A percentile compares a stretch with the other conserved stretches of the same genome.
Conservation (phyloP, 2,797 vertebrate genomes). For the Catostomus latipinnis region DNA sequence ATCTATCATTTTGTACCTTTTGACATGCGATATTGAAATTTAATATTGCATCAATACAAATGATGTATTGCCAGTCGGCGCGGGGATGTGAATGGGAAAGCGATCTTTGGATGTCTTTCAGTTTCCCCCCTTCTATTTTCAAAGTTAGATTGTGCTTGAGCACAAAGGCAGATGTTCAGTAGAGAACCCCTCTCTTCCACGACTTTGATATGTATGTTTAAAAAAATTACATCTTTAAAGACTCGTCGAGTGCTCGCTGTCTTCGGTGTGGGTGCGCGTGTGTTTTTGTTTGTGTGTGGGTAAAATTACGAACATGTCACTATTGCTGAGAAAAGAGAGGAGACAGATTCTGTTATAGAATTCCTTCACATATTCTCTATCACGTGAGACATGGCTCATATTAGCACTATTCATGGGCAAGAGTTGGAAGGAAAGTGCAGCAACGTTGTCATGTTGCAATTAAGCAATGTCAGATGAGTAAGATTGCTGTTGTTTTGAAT, state of each 20-base stretch:
- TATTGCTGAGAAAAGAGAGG: constrained; percentile 42
- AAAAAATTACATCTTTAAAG: constrained; percentile 79
- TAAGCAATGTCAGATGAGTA: no score
- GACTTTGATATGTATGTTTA: constrained; percentile 80
- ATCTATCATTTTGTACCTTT: constrained; percentile 89
- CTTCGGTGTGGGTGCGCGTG: constrained; percentile 47
- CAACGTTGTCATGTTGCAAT: neutral
- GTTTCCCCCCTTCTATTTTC: constrained; percentile 56
- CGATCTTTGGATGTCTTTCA: constrained; percentile 70
- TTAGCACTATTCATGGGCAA: constrained; percentile 6
- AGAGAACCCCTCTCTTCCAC: constrained; percentile 68
- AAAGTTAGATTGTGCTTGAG: constrained; percentile 74
- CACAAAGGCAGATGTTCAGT: constrained; percentile 70
- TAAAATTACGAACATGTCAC: constrained; percentile 37
- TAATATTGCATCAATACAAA: constrained; percentile 88
- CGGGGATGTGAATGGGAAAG: constrained; percentile 76
- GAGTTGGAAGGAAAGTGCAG: neutral
- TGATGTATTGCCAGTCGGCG: constrained; percentile 81
- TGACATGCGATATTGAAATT: constrained; percentile 88
- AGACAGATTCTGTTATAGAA: constrained; percentile 30
- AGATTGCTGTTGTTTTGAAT: no score
- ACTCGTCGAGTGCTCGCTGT: constrained; percentile 68
- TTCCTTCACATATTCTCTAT: constrained; percentile 43
- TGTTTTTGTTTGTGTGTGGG: constrained; percentile 10
- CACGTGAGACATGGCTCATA: constrained; percentile 16